These are phyloP conservation scores for Chrysoperla carnea DNA, from an alignment of 1,140 invertebrate genomes.

Conservation along the genomic window DNA sequence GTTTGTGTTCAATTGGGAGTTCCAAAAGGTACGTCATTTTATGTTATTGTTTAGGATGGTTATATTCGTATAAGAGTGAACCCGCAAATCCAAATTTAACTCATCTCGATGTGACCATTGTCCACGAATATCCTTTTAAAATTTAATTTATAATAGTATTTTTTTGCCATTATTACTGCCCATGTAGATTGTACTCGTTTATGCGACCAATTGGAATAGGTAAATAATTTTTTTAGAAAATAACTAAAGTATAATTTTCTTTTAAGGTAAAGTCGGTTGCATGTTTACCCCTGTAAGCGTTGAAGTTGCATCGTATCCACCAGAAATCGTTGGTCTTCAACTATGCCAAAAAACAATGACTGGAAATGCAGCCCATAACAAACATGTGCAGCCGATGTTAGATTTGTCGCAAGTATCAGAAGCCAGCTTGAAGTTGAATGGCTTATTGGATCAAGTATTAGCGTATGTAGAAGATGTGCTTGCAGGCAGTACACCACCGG, in stretches of 20 bases:
- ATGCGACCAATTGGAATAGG: too few species aligned
- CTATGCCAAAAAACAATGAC: constrained; percentile 57
- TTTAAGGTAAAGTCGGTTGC: constrained; percentile 66
- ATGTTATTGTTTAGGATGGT: background rate
- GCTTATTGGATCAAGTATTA: constrained; percentile 62
- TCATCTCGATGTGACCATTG: background rate
- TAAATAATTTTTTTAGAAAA: too few species aligned
- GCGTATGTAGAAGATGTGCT: constrained; percentile 79
- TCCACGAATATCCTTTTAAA: constrained; percentile 6
- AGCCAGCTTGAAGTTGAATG: constrained; percentile 55
- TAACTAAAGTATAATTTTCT: constrained; percentile 50
- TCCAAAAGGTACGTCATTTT: constrained; percentile 7
- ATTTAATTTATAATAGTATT: too few species aligned
- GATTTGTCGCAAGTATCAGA: constrained; percentile 69
- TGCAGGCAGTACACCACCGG: constrained; percentile 49
- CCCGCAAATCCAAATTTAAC: background rate
- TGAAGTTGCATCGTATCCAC: constrained; percentile 70
- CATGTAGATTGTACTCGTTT: too few species aligned
- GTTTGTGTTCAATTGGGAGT: constrained; percentile 40
- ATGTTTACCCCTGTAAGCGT: constrained; percentile 92
- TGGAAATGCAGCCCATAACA: constrained; percentile 27
- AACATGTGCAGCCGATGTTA: constrained; percentile 58
- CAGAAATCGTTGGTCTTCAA: constrained; percentile 71
- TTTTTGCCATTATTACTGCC: too few species aligned
- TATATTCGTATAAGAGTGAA: background rate